Percentiles rank a stretch among this genome's conserved stretches.
Evolutionary conservation across 2,113 vertebrate species (phyloP).

Genomic region (Grammomys surdaster): DNA sequence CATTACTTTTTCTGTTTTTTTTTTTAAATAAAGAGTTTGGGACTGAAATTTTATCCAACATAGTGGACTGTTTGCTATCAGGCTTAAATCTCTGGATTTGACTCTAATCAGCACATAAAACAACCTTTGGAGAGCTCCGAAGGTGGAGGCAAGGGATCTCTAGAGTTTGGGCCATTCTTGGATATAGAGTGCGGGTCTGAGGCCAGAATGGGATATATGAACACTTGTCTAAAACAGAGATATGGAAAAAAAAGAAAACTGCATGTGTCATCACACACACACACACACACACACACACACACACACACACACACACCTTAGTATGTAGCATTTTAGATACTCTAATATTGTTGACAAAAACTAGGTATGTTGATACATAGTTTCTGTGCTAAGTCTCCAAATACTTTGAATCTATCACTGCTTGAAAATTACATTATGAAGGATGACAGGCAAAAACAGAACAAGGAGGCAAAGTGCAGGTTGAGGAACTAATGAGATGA

Average conservation of each 20-base stretch:
- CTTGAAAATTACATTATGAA: background rate
- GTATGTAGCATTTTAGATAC: background rate
- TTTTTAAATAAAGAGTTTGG: conserved; percentile 19
- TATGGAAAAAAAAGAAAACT: background rate
- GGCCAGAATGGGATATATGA: background rate
- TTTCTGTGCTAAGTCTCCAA: background rate
- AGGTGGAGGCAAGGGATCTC: background rate
- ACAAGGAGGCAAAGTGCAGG: background rate
- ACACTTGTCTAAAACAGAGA: background rate
- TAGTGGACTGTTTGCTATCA: background rate
- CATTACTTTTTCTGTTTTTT: background rate
- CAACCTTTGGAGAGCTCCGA: background rate
- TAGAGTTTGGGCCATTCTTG: background rate
- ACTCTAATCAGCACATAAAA: background rate
- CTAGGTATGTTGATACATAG: background rate
- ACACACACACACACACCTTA: background rate
- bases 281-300: background rate
- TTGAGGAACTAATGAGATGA: background rate
- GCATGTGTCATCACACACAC: no score
- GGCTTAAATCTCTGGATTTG: background rate
- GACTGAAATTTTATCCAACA: background rate
- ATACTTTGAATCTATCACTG: background rate
- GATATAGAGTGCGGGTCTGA: background rate
- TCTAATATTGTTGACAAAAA: background rate
- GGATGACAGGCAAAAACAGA: background rate